Percentiles rank a stretch among this genome's conserved stretches.
Conservation (phyloP, 2,888 invertebrate genomes). For the Tinea semifulvella region DNA sequence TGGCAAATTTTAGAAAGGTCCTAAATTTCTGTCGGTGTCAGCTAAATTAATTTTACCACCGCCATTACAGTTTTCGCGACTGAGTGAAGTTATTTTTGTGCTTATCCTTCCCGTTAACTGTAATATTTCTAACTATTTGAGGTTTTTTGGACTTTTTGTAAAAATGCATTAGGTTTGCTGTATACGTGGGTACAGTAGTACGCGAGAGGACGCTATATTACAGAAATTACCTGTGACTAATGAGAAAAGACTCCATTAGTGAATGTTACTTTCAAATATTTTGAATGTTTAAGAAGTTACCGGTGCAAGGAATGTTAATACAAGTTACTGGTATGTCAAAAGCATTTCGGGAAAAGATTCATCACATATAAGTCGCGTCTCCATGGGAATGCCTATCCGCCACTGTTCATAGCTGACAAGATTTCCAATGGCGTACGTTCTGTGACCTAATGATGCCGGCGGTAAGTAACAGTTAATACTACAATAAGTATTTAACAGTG, state of each 20-base stretch:
- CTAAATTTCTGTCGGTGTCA: too few relatives aligned
- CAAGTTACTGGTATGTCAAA: neutral
- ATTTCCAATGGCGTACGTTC: neutral
- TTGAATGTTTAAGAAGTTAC: neutral
- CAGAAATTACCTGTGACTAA: conserved; percentile 11
- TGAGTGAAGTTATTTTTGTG: too few relatives aligned
- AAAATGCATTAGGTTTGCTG: conserved; percentile 14
- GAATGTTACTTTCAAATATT: neutral
- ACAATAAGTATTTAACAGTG: too few relatives aligned
- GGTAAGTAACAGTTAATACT: too few relatives aligned
- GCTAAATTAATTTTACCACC: too few relatives aligned
- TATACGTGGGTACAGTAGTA: conserved; percentile 12
- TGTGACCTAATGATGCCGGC: neutral
- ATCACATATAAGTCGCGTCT: neutral
- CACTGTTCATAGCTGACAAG: neutral
- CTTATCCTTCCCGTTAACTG: too few relatives aligned
- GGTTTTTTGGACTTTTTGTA: too few relatives aligned
- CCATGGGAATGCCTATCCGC: neutral
- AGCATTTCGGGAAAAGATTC: neutral
- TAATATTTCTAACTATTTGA: too few relatives aligned
- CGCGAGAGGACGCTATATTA: conserved; percentile 14
- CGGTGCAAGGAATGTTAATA: neutral
- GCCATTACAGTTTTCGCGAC: too few relatives aligned
- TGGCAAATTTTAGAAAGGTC: too few relatives aligned
- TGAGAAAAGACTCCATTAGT: conserved; percentile 14